Evolutionary conservation across 2,888 invertebrate species (phyloP), one percentile per base, ranked within the genome.

Genomic region (Dicyrtoma fusca): DNA sequence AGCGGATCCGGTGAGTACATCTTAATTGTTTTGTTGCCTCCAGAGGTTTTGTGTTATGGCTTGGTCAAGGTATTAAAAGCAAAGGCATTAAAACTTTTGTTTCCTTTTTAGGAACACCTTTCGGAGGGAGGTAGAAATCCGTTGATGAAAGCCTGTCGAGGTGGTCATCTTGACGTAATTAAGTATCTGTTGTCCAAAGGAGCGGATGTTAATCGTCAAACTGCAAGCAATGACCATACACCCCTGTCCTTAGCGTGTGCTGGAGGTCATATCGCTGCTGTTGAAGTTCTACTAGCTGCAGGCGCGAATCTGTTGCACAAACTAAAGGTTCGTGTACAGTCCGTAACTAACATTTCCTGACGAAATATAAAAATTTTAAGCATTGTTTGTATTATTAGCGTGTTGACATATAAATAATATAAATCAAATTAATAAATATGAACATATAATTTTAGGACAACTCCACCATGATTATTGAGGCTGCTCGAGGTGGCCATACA

Each of bases 391-490:
- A 5, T 23, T 59, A 59, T 59, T 13, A 53, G 8, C 8, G n/a
- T 53, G 8, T 13, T 10, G 19, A 53, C 53, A 13, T 53, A 13
- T 53, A 53, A 8, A 8, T 19, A 10, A 14, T 13, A n/a, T 53
- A 13, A 13, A 13, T 14, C n/a, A 10, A 14, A 53, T 53, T 53
- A 13, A 10, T 53, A 17, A 53, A 34, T 8, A 5, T 34, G 34
- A 34, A 34, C 3, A n/a, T n/a, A n/a, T 63, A 44, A 66, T 13
- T 81, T 14, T 81, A 90, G 88, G 98, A 99, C 86, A 97, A 97
- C 84, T 95, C 96, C 75, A 97, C 97, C 69, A 98, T 97, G 91
- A 88, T 99, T 80, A 97, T 99, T 81, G 98, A 99, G 85, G 98
- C 97, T 65, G 94, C 98, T 62, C 97, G 97, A 85, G 97, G 97